Conservation (phyloP, 2,888 invertebrate species). For the Notodonta dromedarius region DNA sequence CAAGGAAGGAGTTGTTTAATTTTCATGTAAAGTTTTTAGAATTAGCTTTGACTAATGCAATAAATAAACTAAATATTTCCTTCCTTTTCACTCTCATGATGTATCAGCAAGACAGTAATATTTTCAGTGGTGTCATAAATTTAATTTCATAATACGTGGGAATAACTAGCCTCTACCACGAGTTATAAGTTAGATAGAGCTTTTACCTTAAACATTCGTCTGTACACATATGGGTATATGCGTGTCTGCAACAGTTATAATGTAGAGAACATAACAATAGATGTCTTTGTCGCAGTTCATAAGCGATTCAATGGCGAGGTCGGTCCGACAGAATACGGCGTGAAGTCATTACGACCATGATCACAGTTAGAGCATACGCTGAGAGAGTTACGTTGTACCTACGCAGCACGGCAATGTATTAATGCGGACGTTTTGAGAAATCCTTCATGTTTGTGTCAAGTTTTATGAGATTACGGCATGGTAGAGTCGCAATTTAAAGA, state of each 20-base stretch:
- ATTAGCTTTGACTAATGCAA: too few relatives aligned
- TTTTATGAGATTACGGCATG: conserved; percentile 20
- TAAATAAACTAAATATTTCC: too few relatives aligned
- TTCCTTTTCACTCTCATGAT: too few relatives aligned
- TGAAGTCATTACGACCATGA: conserved; percentile 31
- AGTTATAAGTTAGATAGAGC: too few relatives aligned
- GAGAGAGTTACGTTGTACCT: conserved; percentile 10
- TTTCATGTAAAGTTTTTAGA: too few relatives aligned
- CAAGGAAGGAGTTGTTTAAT: too few relatives aligned
- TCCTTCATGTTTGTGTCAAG: not conserved
- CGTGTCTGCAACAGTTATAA: not conserved
- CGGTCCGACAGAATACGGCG: conserved; percentile 4
- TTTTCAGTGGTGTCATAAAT: too few relatives aligned
- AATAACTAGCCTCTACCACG: too few relatives aligned
- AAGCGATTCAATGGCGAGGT: not conserved
- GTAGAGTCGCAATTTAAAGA: conserved; percentile 1
- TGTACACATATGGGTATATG: not conserved
- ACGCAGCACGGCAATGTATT: conserved; percentile 3
- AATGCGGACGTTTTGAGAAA: conserved; percentile 14
- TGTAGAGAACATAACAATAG: not conserved
- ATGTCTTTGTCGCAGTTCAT: not conserved
- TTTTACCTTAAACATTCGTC: not conserved
- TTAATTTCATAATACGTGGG: too few relatives aligned
- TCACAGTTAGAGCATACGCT: conserved; percentile 19
- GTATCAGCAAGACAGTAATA: too few relatives aligned